A percentile compares a stretch with the other conserved stretches of the same genome.
Evolutionary conservation across 1,140 invertebrate species (phyloP).

Genomic region (Sweltsa coloradensis): DNA sequence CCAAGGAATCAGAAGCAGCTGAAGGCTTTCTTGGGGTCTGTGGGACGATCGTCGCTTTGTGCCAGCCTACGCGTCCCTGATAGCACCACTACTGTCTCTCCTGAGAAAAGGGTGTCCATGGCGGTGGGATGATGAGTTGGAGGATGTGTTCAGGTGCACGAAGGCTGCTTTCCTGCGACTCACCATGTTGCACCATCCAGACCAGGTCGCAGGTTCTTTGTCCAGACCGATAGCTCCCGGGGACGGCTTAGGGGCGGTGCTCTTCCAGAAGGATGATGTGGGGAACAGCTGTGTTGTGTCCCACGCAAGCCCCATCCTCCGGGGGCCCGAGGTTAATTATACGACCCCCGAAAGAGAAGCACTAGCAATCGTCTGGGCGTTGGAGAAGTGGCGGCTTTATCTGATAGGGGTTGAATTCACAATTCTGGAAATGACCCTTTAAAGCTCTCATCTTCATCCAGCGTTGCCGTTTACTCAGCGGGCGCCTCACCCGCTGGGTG

Average conservation of each 20-base stretch:
- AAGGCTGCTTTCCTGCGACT: neutral
- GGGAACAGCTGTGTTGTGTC: neutral
- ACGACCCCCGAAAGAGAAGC: neutral
- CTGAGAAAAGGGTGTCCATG: neutral
- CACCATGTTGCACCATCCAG: neutral
- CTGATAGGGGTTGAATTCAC: too few species aligned
- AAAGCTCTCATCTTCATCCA: too few species aligned
- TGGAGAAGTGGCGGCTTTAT: too few species aligned
- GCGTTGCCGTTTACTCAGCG: too few species aligned
- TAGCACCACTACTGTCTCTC: neutral
- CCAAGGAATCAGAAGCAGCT: constrained; percentile 14
- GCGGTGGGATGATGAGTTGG: neutral
- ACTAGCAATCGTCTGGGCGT: neutral
- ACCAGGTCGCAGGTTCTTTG: neutral
- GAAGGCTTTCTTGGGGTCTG: constrained; percentile 14
- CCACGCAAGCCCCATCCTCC: neutral
- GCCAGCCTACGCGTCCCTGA: neutral
- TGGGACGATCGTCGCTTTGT: constrained; percentile 14
- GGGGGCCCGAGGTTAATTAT: neutral
- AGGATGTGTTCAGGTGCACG: neutral
- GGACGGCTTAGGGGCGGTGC: neutral
- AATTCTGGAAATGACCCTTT: too few species aligned
- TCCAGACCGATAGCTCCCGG: neutral
- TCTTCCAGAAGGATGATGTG: neutral
- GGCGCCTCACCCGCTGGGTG: too few species aligned